Evolutionary conservation across 2,113 vertebrate species (phyloP), one percentile per base, ranked within the genome.

Genomic region (Callithrix jacchus): DNA sequence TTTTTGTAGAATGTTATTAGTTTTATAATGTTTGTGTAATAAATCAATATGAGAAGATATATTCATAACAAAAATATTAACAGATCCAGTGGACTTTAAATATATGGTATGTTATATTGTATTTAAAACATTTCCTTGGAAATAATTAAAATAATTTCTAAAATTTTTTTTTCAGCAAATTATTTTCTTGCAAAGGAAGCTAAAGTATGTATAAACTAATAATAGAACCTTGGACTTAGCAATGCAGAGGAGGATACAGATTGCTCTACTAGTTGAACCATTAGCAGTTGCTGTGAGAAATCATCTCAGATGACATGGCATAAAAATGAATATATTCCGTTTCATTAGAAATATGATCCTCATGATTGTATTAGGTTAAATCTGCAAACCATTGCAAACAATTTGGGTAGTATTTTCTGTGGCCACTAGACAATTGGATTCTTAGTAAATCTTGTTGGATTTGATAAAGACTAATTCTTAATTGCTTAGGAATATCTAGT

Each of bases 271-370:
- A 52, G 45, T 70, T 85, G 77, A 91, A 61, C 30, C 37, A 35
- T 80, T 83, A 82, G 82, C 66, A 89, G n/a, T 97, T 82, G 54
- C 91, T 68, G 5, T 86, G 81, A 95, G 74, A 90, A 92, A 83
- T 92, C 58, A 21, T 90, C 61, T 95, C 35, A 58, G 16, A 90
- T 90, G 85, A 73, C 66, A 61, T 37, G 45, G n/a, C 21, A 83
- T 89, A 87, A 92, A 89, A 87, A 64, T 73, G 58, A 83, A 20
- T 54, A 56, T 94, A 82, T 89, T 86, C 17, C 89, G 5, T 73
- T 52, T 88, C 45, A 61, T 73, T 94, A 73, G 58, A 82, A 92
- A n/a, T 12, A n/a, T 92, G 40, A 30, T n/a, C n/a, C 47, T 56
- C 74, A 23, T 58, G 45, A 77, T 68, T 85, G 8, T 87, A 61